These are phyloP conservation scores for Biston stratarius DNA, from an alignment of 2,888 invertebrate genomes.

Conservation along the genomic window DNA sequence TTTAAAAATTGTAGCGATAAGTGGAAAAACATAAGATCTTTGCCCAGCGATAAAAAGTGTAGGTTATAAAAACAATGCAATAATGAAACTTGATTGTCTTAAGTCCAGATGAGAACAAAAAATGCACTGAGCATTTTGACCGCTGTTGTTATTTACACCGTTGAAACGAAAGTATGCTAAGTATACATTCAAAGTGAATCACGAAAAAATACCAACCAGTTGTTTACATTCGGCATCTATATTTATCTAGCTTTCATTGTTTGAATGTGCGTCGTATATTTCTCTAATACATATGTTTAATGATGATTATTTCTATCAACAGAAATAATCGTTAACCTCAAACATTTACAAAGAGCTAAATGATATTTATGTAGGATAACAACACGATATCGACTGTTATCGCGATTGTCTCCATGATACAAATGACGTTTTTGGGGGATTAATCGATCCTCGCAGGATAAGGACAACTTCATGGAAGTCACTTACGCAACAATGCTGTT, in stretches of 20 bases:
- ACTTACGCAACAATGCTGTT: slow-evolving; percentile 41
- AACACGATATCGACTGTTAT: slow-evolving; percentile 25
- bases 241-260: slow-evolving; percentile 30
- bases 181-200: slow-evolving; percentile 25
- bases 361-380: slow-evolving; percentile 29
- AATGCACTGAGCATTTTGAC: neutral
- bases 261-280: slow-evolving; percentile 20
- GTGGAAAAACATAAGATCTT: no score
- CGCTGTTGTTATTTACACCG: slow-evolving; percentile 6
- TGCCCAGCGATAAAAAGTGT: neutral
- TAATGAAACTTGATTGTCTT: no score
- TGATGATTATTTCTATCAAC: slow-evolving; percentile 23
- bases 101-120: neutral
- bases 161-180: slow-evolving; percentile 9
- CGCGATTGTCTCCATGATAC: slow-evolving; percentile 34
- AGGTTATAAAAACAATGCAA: neutral
- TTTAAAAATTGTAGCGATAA: no score
- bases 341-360: slow-evolving; percentile 33
- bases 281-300: neutral
- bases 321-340: slow-evolving; percentile 24
- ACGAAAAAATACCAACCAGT: slow-evolving; percentile 16
- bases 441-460: slow-evolving; percentile 32
- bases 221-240: slow-evolving; percentile 29
- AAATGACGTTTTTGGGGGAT: slow-evolving; percentile 31
- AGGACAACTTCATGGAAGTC: slow-evolving; percentile 34